phyloP scores from a whole-genome alignment of 2,797 vertebrate species.

The Platyrinchus mystaceus region DNA sequence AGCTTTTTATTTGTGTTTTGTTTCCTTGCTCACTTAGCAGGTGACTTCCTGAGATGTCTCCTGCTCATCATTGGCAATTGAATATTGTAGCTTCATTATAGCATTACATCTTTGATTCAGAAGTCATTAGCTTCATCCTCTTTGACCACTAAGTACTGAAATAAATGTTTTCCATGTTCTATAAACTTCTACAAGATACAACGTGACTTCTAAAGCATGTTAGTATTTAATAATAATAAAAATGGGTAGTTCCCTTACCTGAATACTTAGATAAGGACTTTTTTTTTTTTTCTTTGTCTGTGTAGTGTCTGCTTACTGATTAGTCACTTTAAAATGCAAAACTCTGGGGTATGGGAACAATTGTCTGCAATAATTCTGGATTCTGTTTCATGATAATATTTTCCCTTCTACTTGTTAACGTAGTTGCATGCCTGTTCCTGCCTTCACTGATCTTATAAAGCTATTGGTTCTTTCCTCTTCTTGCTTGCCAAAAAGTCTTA shows the following conservation, averaged over 20 bases:
- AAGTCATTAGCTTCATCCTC: constrained; percentile 12
- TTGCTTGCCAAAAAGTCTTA: constrained; percentile 44
- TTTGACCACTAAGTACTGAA: neutral
- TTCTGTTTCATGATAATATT: constrained; percentile 32
- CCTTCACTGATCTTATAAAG: constrained; percentile 15
- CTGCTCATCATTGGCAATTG: neutral
- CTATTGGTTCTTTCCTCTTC: neutral
- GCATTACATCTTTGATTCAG: constrained; percentile 1
- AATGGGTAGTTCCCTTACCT: neutral
- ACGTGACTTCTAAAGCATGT: neutral
- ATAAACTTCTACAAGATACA: neutral
- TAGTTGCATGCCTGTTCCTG: constrained; percentile 49
- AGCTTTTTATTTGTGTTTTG: neutral
- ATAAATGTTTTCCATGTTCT: neutral
- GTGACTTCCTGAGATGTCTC: neutral
- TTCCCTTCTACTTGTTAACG: constrained; percentile 25
- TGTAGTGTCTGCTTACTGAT: constrained; percentile 37
- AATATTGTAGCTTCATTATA: neutral
- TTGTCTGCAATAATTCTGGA: constrained; percentile 1
- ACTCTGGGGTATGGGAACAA: neutral
- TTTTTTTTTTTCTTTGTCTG: neutral
- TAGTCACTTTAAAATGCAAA: constrained; percentile 30
- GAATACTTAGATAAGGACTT: neutral
- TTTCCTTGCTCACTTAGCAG: neutral
- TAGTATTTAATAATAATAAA: neutral